Base-by-base conservation (phyloP, 2,797 vertebrate genomes). In the Alauda arvensis region DNA sequence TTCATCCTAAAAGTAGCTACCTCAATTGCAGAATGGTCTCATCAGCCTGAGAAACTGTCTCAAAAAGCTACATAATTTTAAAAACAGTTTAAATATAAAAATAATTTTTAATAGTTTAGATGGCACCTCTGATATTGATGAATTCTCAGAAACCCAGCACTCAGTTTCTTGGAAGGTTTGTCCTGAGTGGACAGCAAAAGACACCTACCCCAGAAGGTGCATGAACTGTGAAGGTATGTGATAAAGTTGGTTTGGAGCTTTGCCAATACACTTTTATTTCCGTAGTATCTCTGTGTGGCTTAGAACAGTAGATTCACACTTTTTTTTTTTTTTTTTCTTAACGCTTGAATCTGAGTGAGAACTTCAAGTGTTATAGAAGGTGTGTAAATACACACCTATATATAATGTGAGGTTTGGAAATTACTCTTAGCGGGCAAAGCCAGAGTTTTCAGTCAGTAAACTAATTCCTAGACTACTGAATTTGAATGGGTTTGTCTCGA, bases 1-100 rank as follows among this genome's bases (percentile, higher is more conserved):
- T 90, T 94, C 51, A 67, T 92, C 77, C 76, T 87, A 76, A 75
- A 59, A 77, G 42, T 48, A 78, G 92, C 81, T 69, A 67, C 46
- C 61, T n/a, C 13, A 63, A n/a, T 29, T 62, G 8, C 11, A 16
- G 29, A 46, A 90, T 59, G 77, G 39, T 39, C 83, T 71, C 55
- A 62, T 85, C 76, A 83, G 78, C 56, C 75, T 31, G 20, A 89
- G 93, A 91, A 85, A 77, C 10, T 46, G 86, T 48, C 49, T 74
- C 34, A 51, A 85, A 69, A 67, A 78, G 15, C 20, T 81, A 77
- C 48, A 42, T 94, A 24, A 76, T 87, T 96, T 93, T 2, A 91
- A 42, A 88, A 57, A 42, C 18, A 39, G 11, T 52, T 60, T 18
- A 29, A 9, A 29, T 39, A 29, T 25, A 33, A 67, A 52, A 75